Evolutionary conservation across 2,888 invertebrate genomes (phyloP), one percentile per base, ranked within the genome.

Genomic region (Ectropis crepuscularia): DNA sequence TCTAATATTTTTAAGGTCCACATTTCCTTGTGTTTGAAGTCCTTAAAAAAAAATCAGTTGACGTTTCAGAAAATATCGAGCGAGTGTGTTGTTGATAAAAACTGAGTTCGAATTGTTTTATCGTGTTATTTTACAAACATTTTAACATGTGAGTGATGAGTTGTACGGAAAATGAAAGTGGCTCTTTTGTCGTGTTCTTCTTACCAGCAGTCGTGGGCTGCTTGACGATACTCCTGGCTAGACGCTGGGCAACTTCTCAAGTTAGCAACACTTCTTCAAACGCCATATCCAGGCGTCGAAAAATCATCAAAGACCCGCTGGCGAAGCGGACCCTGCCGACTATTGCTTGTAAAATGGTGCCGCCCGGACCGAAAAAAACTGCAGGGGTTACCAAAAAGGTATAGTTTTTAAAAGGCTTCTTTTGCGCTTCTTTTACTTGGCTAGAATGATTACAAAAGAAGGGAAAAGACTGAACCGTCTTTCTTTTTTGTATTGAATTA

Each of bases 121-220:
- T 90, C 87, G 90, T 85, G 84, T 79, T 78, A 76, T 69, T 76
- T 80, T 77, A 75, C 58, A 77, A 84, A 86, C 74, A 85, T 83
- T 89, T 89, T 90, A 91, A 89, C 90, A 92, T 93, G 92, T 92
- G 82, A 93, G 93, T 92, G 89, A 92, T 92, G 92, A 93, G 90
- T 93, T 92, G 92, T 92, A 92, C 92, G 88, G 90, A 92, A 89
- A 90, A 88, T 93, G 93, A 87, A 86, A 93, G 83, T 92, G 94
- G 87, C 78, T 90, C 92, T 87, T 91, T 91, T 90, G 92, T 93
- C 87, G 91, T 92, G 85, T 92, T 92, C 89, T 90, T 93, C 86
- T 80, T 92, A 83, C 92, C 93, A 77, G 92, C 92, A 74, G 86
- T 92, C 76, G 87, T 92, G 78, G 92, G 92, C 83, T 92, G 92